Evolutionary conservation across 2,797 vertebrate species (phyloP).

Genomic region (Tokudaia muenninki): DNA sequence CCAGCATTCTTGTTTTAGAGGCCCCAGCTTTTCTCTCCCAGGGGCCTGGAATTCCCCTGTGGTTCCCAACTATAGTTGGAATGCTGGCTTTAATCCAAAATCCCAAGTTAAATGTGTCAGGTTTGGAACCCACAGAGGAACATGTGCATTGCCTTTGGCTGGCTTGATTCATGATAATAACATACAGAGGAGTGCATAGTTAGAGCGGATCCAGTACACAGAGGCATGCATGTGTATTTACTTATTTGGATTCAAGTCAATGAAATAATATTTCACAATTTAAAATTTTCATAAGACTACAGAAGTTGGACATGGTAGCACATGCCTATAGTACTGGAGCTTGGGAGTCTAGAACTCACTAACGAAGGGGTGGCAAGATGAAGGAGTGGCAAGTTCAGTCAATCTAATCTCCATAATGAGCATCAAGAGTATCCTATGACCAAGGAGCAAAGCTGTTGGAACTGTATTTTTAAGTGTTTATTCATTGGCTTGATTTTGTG

Average conservation of each 20-base stretch:
- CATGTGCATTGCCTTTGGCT: slow-evolving; percentile 6
- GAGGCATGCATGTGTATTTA: background rate
- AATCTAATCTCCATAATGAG: background rate
- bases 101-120: background rate
- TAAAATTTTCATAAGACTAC: slow-evolving; percentile 2
- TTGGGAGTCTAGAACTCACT: background rate
- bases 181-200: slow-evolving; percentile 26
- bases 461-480: no score
- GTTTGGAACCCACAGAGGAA: background rate
- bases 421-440: background rate
- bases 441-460: background rate
- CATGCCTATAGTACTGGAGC: background rate
- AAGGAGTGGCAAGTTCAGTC: background rate
- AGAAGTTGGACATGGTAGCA: background rate
- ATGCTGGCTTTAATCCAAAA: background rate
- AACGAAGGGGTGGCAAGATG: background rate
- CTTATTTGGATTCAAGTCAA: slow-evolving; percentile 47
- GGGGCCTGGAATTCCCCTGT: background rate
- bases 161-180: slow-evolving; percentile 45
- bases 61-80: background rate
- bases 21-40: background rate
- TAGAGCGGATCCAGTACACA: slow-evolving; percentile 22
- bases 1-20: background rate
- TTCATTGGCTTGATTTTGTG: no score
- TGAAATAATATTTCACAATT: slow-evolving; percentile 37